Evolutionary conservation across 2,888 invertebrate species (phyloP).

Genomic region (Cepaea hortensis): DNA sequence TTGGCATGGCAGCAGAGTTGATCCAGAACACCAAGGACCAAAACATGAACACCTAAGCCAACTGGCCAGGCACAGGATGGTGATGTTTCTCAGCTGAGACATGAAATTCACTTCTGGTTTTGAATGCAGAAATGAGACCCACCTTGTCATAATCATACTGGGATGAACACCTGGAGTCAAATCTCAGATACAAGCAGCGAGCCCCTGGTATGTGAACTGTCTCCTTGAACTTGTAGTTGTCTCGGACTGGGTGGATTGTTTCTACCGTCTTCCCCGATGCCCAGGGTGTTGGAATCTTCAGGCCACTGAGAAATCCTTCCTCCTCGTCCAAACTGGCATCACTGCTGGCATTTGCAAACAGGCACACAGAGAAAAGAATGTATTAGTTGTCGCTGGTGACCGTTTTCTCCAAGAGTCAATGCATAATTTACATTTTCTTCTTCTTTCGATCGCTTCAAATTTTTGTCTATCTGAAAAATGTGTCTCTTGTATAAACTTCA

Average conservation of each 20-base stretch:
- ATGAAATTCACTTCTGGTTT: neutral
- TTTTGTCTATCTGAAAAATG: too few species aligned
- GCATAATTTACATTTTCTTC: too few species aligned
- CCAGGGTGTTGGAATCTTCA: slow-evolving; percentile 76
- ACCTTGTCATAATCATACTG: slow-evolving; percentile 77
- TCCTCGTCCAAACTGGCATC: slow-evolving; percentile 61
- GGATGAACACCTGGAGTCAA: slow-evolving; percentile 75
- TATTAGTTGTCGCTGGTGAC: too few species aligned
- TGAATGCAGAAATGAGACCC: neutral
- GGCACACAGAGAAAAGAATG: too few species aligned
- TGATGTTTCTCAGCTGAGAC: neutral
- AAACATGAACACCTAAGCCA: too few species aligned
- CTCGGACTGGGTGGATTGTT: slow-evolving; percentile 76
- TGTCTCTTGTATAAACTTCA: too few species aligned
- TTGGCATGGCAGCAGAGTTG: too few species aligned
- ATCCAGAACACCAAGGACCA: too few species aligned
- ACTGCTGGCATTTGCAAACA: neutral
- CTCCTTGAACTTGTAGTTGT: slow-evolving; percentile 76
- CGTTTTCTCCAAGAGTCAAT: too few species aligned
- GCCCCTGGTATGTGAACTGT: slow-evolving; percentile 76
- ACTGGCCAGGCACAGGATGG: neutral
- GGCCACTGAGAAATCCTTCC: slow-evolving; percentile 72
- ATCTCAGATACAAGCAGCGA: slow-evolving; percentile 74
- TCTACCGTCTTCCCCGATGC: slow-evolving; percentile 75
- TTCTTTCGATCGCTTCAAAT: too few species aligned